Evolutionary conservation across 2,888 invertebrate genomes (phyloP).

Genomic region (Apoda limacodes): DNA sequence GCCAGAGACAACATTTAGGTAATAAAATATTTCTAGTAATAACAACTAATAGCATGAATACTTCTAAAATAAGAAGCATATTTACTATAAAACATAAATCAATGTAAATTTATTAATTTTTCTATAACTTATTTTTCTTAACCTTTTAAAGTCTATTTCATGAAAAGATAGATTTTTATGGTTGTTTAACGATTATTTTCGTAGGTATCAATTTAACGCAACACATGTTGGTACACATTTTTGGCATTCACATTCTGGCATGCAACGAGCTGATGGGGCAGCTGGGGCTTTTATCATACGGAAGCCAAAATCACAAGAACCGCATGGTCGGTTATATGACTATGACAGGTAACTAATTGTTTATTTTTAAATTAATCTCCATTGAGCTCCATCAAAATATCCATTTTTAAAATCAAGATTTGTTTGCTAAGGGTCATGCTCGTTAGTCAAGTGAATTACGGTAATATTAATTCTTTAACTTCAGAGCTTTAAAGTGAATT

Average conservation of each 20-base stretch:
- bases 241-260: slow-evolving; percentile 79
- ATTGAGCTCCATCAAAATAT: no score
- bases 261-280: slow-evolving; percentile 88
- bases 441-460: no score
- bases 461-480: no score
- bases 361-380: no score
- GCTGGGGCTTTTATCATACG: slow-evolving; percentile 84
- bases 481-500: no score
- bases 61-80: no score
- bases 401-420: no score
- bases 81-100: background rate
- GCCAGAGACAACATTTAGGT: slow-evolving; percentile 78
- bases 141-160: no score
- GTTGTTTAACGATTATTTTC: no score
- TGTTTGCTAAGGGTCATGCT: no score
- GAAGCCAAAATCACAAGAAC: slow-evolving; percentile 72
- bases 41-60: no score
- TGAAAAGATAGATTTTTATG: background rate
- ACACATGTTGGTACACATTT: slow-evolving; percentile 85
- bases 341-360: slow-evolving; percentile 69
- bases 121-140: background rate
- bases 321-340: slow-evolving; percentile 79
- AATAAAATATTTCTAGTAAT: slow-evolving; percentile 8
- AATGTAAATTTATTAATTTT: slow-evolving; percentile 1
- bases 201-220: slow-evolving; percentile 78